These are phyloP conservation scores for Brachylomia viminalis DNA, from an alignment of 2,888 invertebrate genomes.

Conservation along the genomic window DNA sequence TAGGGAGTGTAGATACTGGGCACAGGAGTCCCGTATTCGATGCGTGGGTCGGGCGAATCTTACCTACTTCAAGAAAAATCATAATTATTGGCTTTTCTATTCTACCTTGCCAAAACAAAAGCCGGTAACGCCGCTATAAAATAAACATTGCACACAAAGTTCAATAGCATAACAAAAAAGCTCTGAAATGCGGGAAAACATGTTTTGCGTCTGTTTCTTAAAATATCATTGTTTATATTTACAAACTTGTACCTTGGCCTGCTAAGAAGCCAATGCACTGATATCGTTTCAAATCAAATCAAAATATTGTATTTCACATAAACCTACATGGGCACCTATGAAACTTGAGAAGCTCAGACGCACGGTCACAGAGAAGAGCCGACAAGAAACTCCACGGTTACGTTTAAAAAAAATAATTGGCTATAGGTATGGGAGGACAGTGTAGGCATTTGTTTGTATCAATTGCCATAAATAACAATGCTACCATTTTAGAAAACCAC, in stretches of 20 bases:
- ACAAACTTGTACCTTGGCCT: constrained; percentile 14
- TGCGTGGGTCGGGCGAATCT: too few relatives aligned
- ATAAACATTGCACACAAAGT: constrained; percentile 16
- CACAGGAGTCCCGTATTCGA: too few relatives aligned
- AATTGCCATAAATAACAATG: neutral
- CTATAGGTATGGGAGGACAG: too few relatives aligned
- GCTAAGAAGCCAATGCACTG: constrained; percentile 12
- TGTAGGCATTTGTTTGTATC: too few relatives aligned
- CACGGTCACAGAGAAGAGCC: too few relatives aligned
- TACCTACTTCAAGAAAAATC: neutral
- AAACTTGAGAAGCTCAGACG: too few relatives aligned
- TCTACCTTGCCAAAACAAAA: neutral
- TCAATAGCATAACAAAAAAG: constrained; percentile 18
- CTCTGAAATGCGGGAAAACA: constrained; percentile 10
- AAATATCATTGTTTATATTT: constrained; percentile 39
- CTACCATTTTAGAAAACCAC: neutral
- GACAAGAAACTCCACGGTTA: too few relatives aligned
- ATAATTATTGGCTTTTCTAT: neutral
- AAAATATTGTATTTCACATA: too few relatives aligned
- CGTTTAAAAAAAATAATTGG: too few relatives aligned
- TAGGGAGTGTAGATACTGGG: neutral
- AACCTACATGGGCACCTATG: too few relatives aligned
- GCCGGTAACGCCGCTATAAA: neutral
- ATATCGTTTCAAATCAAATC: too few relatives aligned
- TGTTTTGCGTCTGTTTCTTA: constrained; percentile 11